Percentiles rank a stretch among this genome's conserved stretches.
Conservation (phyloP, 2,113 vertebrate species). For the Callorhinus ursinus region DNA sequence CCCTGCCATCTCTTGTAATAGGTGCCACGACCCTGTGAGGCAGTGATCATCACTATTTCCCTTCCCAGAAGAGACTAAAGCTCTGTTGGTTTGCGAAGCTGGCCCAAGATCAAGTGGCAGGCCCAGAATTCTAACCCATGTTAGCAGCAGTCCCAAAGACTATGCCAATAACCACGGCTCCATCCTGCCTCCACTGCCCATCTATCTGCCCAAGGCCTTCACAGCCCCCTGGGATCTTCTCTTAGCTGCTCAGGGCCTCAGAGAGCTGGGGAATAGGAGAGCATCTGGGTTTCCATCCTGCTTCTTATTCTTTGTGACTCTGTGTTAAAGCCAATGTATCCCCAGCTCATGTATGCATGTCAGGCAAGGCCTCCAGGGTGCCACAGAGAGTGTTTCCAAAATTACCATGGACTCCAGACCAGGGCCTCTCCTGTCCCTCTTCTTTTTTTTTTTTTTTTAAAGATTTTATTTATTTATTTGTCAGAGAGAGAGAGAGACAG, state of each 20-base stretch:
- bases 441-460: background rate
- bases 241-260: background rate
- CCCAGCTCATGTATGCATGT: background rate
- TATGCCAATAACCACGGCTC: rapidly evolving
- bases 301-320: background rate
- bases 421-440: background rate
- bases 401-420: background rate
- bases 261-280: too few relatives aligned
- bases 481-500: too few relatives aligned
- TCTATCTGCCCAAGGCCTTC: background rate
- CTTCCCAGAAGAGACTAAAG: background rate
- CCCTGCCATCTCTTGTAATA: rapidly evolving
- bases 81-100: background rate
- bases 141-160: rapidly evolving
- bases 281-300: background rate
- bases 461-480: too few relatives aligned
- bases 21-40: rapidly evolving
- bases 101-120: background rate
- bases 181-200: too few relatives aligned
- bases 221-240: too few relatives aligned
- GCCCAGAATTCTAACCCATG: background rate
- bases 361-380: background rate
- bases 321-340: rapidly evolving
- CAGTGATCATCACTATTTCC: background rate
- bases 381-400: background rate